phyloP scores from a whole-genome alignment of 64 coral and sea anemone species.

The Dendronephthya gigantea region DNA sequence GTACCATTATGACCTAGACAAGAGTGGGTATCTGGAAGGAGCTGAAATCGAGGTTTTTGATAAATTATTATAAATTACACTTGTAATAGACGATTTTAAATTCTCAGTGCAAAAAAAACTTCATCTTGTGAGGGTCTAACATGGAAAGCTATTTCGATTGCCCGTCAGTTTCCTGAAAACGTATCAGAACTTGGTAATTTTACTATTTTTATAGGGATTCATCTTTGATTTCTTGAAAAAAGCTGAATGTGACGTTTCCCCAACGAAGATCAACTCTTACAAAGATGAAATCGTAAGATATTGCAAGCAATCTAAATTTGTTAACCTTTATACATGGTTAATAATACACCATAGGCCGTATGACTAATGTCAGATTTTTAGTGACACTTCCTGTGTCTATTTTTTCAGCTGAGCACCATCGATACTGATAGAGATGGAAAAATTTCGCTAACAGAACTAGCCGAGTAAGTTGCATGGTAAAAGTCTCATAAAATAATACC shows the following conservation, averaged over 20 bases:
- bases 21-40: constrained; percentile 26
- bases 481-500: no score
- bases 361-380: no score
- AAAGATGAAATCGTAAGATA: neutral
- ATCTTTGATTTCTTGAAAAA: neutral
- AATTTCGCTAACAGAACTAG: neutral
- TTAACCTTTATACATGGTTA: neutral
- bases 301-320: neutral
- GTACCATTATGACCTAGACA: constrained; percentile 32
- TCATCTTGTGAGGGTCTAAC: neutral
- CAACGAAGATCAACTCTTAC: neutral
- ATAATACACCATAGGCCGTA: neutral
- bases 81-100: neutral
- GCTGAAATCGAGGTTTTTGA: constrained; percentile 24
- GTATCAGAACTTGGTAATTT: neutral
- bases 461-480: neutral
- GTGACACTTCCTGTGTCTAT: no score
- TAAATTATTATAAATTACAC: no score
- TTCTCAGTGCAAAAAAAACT: no score
- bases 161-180: neutral
- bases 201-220: neutral
- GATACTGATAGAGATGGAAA: neutral
- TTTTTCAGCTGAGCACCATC: neutral
- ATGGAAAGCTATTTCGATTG: neutral
- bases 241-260: neutral